Conservation (phyloP, 1,140 invertebrate genomes). For the Pogonomyrmex californicus region DNA sequence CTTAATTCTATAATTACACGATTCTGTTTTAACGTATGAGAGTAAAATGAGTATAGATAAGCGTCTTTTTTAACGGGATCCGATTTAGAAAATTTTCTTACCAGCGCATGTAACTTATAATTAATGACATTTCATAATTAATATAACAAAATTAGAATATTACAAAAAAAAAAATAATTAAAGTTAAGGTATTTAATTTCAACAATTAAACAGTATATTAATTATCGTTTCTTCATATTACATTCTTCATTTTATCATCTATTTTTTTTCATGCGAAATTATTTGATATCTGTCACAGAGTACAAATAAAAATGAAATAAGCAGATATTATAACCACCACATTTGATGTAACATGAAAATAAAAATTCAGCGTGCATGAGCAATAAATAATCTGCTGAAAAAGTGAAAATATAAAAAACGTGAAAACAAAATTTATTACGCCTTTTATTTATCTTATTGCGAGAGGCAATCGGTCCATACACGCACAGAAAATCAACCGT, state of each 20-base stretch:
- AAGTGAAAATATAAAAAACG: slow-evolving; percentile 1
- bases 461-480: neutral
- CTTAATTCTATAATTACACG: neutral
- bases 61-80: neutral
- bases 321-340: neutral
- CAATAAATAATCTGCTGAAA: neutral
- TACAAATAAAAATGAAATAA: neutral
- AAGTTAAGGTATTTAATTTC: too few relatives aligned
- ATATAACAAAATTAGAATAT: neutral
- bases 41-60: neutral
- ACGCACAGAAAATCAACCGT: neutral
- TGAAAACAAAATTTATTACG: neutral
- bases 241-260: too few relatives aligned
- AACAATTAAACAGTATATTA: too few relatives aligned
- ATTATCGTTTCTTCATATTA: neutral
- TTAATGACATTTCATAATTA: neutral
- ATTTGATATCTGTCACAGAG: neutral
- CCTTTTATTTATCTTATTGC: neutral
- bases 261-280: neutral
- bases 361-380: too few relatives aligned
- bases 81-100: neutral
- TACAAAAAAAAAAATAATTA: neutral
- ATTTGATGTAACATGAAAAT: neutral
- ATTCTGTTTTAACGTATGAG: neutral
- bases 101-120: neutral